Conservation (phyloP, 37 sponge, comb jelly and placozoan species). For the Eunapius fragilis region DNA sequence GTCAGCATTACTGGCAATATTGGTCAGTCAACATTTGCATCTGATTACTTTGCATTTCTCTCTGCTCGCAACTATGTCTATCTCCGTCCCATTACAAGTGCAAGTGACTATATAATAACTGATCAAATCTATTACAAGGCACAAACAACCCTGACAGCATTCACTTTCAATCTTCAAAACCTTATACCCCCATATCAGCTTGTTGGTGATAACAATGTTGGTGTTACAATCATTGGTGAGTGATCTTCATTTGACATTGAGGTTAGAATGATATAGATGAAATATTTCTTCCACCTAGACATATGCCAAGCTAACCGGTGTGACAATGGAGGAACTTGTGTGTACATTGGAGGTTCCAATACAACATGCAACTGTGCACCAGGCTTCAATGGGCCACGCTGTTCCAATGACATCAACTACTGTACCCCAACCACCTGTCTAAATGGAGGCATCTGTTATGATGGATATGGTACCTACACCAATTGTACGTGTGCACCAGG, state of each 20-base stretch:
- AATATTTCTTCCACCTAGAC: neutral
- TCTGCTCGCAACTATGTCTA: neutral
- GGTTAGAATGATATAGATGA: neutral
- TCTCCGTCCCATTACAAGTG: neutral
- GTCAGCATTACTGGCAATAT: neutral
- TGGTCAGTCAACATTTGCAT: neutral
- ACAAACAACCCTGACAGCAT: neutral
- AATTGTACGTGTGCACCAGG: conserved; percentile 28
- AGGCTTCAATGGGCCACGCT: conserved; percentile 15
- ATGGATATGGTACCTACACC: conserved; percentile 7
- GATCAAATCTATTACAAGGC: neutral
- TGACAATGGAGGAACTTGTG: neutral
- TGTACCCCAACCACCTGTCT: conserved; percentile 15
- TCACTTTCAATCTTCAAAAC: neutral
- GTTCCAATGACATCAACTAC: neutral
- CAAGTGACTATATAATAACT: neutral
- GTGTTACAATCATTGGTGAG: neutral
- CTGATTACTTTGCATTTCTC: neutral
- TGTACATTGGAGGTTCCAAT: neutral
- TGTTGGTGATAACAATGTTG: neutral
- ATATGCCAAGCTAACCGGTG: neutral
- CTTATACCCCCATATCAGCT: neutral
- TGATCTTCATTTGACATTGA: neutral
- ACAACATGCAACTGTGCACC: conserved; percentile 3
- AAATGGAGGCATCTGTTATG: conserved; percentile 36